A percentile compares a stretch with the other conserved stretches of the same genome.
phyloP scores from a whole-genome alignment of 2,113 vertebrate species.

The Sialia sialis region DNA sequence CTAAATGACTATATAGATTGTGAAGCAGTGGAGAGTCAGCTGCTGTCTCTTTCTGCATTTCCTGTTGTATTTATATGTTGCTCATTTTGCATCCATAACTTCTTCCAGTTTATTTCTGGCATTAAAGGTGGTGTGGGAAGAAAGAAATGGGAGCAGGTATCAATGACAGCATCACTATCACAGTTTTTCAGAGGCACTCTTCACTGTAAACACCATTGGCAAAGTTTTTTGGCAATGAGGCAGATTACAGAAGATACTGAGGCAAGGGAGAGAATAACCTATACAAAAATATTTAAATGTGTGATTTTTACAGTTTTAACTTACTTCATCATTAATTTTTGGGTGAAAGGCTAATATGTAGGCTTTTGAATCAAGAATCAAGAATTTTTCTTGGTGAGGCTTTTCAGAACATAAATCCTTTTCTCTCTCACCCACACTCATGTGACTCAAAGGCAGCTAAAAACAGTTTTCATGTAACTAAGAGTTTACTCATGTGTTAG shows the following conservation, averaged over 20 bases:
- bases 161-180: neutral
- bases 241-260: neutral
- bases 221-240: neutral
- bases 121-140: neutral
- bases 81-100: neutral
- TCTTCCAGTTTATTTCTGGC: neutral
- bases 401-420: neutral
- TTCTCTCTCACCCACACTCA: neutral
- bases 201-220: neutral
- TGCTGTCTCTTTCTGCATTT: conserved; percentile 10
- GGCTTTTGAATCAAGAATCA: neutral
- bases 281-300: neutral
- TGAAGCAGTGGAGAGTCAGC: conserved; percentile 5
- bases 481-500: neutral
- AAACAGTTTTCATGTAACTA: neutral
- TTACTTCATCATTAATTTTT: neutral
- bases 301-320: neutral
- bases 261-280: neutral
- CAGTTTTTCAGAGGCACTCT: neutral
- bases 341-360: neutral
- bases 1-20: neutral
- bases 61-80: neutral
- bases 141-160: neutral
- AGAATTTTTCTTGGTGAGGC: neutral
- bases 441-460: conserved; percentile 24